Evolutionary conservation across 1,140 invertebrate genomes (phyloP).

Genomic region (Tetramorium alpestre): DNA sequence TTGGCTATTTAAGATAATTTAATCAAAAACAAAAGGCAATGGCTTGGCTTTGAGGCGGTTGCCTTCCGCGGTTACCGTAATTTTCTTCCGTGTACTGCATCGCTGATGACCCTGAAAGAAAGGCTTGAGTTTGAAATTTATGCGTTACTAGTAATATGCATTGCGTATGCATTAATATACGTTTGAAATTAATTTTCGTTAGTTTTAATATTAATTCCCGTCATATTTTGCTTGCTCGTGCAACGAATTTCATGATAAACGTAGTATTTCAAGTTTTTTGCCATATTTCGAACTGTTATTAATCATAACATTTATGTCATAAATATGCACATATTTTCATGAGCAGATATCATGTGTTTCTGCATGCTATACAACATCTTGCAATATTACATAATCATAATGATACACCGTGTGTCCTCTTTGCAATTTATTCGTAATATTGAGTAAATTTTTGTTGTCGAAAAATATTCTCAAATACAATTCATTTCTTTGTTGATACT

Average conservation of each 20-base stretch:
- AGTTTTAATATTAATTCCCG: neutral
- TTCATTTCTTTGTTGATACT: neutral
- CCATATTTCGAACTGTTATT: slow-evolving; percentile 20
- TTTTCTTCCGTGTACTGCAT: neutral
- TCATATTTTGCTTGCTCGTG: neutral
- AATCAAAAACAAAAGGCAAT: slow-evolving; percentile 56
- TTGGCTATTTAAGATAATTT: slow-evolving; percentile 73
- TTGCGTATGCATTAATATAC: neutral
- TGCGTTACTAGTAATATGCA: neutral
- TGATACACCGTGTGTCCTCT: neutral
- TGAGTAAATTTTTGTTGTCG: neutral
- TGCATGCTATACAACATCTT: neutral
- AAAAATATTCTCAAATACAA: neutral
- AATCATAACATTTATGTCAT: neutral
- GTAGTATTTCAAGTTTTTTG: slow-evolving; percentile 24
- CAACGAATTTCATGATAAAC: neutral
- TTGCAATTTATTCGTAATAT: slow-evolving; percentile 1
- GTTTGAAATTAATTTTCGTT: slow-evolving; percentile 21
- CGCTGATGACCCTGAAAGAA: neutral
- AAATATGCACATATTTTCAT: neutral
- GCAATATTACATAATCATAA: neutral
- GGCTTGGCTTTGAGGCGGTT: slow-evolving; percentile 9
- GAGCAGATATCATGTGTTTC: neutral
- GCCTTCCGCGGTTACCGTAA: neutral
- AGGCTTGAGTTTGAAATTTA: slow-evolving; percentile 12